These are phyloP conservation scores for Cuculus canorus DNA, from an alignment of 2,797 vertebrate genomes.

Conservation along the genomic window DNA sequence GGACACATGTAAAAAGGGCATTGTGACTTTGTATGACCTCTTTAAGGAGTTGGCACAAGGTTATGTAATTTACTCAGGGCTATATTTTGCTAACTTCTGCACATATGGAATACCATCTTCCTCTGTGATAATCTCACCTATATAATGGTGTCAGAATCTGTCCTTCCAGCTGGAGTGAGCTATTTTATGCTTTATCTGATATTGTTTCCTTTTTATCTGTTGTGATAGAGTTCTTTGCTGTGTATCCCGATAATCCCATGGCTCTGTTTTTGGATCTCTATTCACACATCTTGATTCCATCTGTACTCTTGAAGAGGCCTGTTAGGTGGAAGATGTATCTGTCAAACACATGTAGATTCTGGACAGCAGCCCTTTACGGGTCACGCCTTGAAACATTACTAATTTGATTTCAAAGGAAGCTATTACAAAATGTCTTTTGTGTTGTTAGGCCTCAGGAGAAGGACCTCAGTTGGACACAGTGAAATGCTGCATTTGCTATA, in stretches of 20 bases:
- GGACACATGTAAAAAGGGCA: background rate
- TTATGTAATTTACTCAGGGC: background rate
- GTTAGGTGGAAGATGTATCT: slow-evolving; percentile 61
- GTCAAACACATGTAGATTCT: slow-evolving; percentile 64
- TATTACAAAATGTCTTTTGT: slow-evolving; percentile 70
- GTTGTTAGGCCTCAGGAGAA: slow-evolving; percentile 54
- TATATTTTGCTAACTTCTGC: slow-evolving; percentile 14
- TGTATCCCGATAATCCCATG: slow-evolving; percentile 25
- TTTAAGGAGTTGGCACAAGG: background rate
- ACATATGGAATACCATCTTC: background rate
- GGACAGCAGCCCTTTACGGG: slow-evolving; percentile 64
- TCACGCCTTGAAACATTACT: slow-evolving; percentile 65
- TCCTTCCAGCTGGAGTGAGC: slow-evolving; percentile 22
- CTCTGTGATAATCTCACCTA: slow-evolving; percentile 5
- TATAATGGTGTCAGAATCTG: slow-evolving; percentile 26
- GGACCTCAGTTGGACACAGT: slow-evolving; percentile 28
- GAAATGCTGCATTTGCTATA: slow-evolving; percentile 37
- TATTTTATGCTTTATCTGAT: slow-evolving; percentile 23
- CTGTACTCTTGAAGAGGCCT: slow-evolving; percentile 36
- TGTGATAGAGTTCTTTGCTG: slow-evolving; percentile 9
- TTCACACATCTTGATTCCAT: slow-evolving; percentile 74
- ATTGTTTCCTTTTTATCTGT: slow-evolving; percentile 48
- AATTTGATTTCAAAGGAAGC: slow-evolving; percentile 69
- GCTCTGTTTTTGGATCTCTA: slow-evolving; percentile 35
- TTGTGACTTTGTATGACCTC: background rate